Base-by-base conservation (phyloP, 1,140 invertebrate species). In the Conus betulinus region DNA sequence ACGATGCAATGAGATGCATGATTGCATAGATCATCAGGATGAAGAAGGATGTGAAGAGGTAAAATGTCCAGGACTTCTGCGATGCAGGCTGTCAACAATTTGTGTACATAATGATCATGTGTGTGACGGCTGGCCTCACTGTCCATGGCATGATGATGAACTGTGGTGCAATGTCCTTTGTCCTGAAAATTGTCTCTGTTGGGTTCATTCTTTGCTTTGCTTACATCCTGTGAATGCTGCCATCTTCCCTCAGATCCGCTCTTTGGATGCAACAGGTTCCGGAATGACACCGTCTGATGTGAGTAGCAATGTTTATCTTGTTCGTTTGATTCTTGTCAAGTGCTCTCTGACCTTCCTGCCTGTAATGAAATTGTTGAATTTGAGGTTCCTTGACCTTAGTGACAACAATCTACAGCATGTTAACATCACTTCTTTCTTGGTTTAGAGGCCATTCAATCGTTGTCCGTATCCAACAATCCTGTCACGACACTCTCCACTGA, bases 161-260 rank as follows among this genome's bases (percentile, higher is more conserved):
- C 51, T 71, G 60, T 83, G 87, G n/a, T 90, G 86, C 71, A 23
- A 87, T 27, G n/a, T 84, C 6, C 17, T 13, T 23, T 84, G 83
- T 25, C 83, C 83, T 94, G 91, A 55, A 93, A 67, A 17, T 27
- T 90, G 88, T 55, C n/a, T 63, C n/a, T 90, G 85, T 63, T 25
- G 23, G 57, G 85, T 55, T 39, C 23, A 60, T 51, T 27, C 74
- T 6, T 52, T 88, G n/a, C 52, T 27, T 10, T 88, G 88, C 23
- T 10, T 39, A 23, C 39, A 63, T 25, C 20, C 74, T n/a, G 52
- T 88, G 5, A 20, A 13, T 27, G 53, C 63, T 13, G 82, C 25
- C 8, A 39, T 51, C 20, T 60, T 85, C 57, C 53, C 55, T n/a
- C 25, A 71, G 3, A 55, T 84, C 5, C 83, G 83, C 57, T 84